Evolutionary conservation across 2,113 vertebrate genomes (phyloP).

Genomic region (Chrysochloris asiatica): DNA sequence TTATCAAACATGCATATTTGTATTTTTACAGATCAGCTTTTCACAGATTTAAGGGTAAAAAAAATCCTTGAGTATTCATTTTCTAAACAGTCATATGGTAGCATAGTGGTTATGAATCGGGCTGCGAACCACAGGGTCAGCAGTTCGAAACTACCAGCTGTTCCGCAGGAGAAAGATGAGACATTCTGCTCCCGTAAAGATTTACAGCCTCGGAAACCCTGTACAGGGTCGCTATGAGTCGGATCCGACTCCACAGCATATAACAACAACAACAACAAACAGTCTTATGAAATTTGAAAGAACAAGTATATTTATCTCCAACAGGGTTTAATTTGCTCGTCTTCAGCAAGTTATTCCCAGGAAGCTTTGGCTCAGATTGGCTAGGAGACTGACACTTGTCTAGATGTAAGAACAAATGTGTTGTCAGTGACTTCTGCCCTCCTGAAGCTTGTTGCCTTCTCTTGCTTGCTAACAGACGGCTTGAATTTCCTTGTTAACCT

Average conservation of each 20-base stretch:
- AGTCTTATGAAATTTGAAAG: not conserved
- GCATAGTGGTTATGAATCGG: no score
- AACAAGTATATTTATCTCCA: not conserved
- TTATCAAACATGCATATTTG: not conserved
- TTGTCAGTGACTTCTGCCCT: not conserved
- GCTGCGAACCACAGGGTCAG: no score
- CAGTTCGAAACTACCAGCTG: no score
- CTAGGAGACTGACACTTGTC: not conserved
- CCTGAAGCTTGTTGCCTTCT: not conserved
- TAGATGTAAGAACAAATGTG: no score
- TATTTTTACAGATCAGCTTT: not conserved
- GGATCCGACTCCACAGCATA: no score
- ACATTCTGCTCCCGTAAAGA: no score
- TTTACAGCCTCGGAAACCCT: no score
- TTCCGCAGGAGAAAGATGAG: no score
- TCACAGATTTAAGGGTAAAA: not conserved
- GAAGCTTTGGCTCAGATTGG: no score
- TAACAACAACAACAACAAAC: no score
- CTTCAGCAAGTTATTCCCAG: not conserved
- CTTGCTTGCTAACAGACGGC: not conserved
- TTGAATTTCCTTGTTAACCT: not conserved
- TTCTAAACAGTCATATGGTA: no score
- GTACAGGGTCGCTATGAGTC: no score
- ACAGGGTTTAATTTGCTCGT: not conserved
- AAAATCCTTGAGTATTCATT: not conserved